Evolutionary conservation across 1,140 invertebrate species (phyloP).

Genomic region (Drosophila kikkawai): DNA sequence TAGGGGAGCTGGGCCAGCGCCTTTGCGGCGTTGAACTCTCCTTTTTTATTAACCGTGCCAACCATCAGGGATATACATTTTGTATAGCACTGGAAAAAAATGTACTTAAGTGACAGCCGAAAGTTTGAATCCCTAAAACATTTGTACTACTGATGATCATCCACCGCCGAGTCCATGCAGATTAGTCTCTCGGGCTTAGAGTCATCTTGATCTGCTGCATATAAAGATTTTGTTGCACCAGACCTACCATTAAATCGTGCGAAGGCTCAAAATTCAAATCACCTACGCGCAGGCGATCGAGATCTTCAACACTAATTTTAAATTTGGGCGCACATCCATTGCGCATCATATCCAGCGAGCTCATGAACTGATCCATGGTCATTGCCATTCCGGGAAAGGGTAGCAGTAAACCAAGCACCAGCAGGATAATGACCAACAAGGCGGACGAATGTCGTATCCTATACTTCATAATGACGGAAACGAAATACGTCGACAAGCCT

Average conservation of each 20-base stretch:
- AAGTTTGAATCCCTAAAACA: background rate
- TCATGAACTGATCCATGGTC: slow-evolving; percentile 75
- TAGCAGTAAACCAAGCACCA: background rate
- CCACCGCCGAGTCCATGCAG: background rate
- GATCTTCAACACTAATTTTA: slow-evolving; percentile 56
- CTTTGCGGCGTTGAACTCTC: slow-evolving; percentile 73
- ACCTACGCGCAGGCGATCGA: slow-evolving; percentile 65
- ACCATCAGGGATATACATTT: slow-evolving; percentile 79
- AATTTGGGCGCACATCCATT: slow-evolving; percentile 71
- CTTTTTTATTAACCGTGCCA: slow-evolving; percentile 77
- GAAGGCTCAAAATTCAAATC: slow-evolving; percentile 60
- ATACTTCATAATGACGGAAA: slow-evolving; percentile 21
- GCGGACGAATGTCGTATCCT: slow-evolving; percentile 4
- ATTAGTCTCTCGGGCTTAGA: background rate
- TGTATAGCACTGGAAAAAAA: slow-evolving; percentile 67
- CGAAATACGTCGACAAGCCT: slow-evolving; percentile 8
- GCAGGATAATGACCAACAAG: slow-evolving; percentile 30
- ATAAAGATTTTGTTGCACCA: background rate
- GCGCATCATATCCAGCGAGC: slow-evolving; percentile 79
- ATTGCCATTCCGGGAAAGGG: slow-evolving; percentile 39
- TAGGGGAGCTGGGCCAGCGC: slow-evolving; percentile 76
- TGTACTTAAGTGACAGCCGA: background rate
- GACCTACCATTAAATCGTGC: slow-evolving; percentile 60
- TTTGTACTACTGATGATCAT: background rate
- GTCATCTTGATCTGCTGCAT: background rate